Conservation (phyloP, 2,888 invertebrate genomes). For the Heterodera filipjevi region DNA sequence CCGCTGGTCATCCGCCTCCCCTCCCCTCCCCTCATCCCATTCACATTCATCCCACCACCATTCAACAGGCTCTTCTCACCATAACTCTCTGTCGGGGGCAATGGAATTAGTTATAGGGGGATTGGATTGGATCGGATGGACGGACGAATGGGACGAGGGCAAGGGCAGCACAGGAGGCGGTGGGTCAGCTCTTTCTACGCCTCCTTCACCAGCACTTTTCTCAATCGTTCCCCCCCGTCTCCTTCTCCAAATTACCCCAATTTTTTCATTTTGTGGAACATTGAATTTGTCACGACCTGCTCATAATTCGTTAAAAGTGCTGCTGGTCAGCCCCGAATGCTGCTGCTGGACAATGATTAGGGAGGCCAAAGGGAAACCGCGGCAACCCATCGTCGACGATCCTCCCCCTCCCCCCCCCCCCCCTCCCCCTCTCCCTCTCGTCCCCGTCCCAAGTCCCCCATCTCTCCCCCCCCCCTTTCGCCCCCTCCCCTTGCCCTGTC, state of each 20-base stretch:
- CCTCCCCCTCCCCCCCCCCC: background rate
- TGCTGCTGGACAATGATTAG: conserved; percentile 8
- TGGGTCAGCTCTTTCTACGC: background rate
- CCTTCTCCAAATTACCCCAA: background rate
- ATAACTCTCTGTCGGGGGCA: background rate
- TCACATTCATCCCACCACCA: background rate
- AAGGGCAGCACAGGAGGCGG: background rate
- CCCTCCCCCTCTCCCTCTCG: background rate
- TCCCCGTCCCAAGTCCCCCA: background rate
- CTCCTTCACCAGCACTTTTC: background rate
- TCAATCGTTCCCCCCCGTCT: background rate
- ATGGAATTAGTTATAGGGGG: background rate
- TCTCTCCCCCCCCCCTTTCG: background rate
- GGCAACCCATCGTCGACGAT: no score
- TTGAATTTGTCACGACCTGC: background rate
- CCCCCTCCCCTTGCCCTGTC: background rate
- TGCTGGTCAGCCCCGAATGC: background rate
- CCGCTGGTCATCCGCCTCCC: background rate
- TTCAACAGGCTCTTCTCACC: conserved; percentile 5
- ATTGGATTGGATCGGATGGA: background rate
- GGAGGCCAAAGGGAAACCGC: background rate
- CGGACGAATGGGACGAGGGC: conserved; percentile 12
- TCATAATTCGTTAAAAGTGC: background rate
- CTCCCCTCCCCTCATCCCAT: background rate
- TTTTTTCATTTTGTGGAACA: conserved; percentile 9